Evolutionary conservation across 1,140 invertebrate genomes (phyloP), one percentile per base, ranked within the genome.

Genomic region (Rhizoglyphus robini): DNA sequence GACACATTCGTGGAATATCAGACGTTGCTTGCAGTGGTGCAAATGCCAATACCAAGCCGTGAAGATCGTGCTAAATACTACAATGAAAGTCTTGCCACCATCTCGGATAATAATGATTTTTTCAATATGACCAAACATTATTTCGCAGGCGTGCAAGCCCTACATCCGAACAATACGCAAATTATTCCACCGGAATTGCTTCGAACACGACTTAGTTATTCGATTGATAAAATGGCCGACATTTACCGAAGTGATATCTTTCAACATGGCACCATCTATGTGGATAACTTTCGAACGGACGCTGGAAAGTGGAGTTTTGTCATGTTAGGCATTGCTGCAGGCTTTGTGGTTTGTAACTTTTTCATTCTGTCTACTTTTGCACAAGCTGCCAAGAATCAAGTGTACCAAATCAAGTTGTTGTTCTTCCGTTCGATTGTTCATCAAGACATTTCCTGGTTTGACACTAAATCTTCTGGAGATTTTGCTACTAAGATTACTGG

Each of bases 401-500:
- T n/a, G n/a, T n/a, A n/a, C n/a, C n/a, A n/a, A n/a, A n/a, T n/a
- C 54, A 23, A 73, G 72, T 71, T 68, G 64, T 34, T 51, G 63
- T 78, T 77, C 68, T 77, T 77, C 65, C 66, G 71, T 32, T 75
- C 78, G 69, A 75, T 85, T 2, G 68, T 85, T 4, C 70, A 81
- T 30, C 83, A n/a, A n/a, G n/a, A n/a, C n/a, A n/a, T n/a, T n/a
- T n/a, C n/a, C n/a, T n/a, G n/a, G n/a, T n/a, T n/a, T n/a, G n/a
- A n/a, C n/a, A n/a, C n/a, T n/a, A n/a, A n/a, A n/a, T n/a, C n/a
- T n/a, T n/a, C n/a, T n/a, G 87, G 87, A 2, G 87, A 90, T 73
- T 82, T 93, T 41, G 86, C 87, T 30, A 84, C 83, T 30, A 83
- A 87, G 76, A 81, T 93, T 72, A 83, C 87, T 49, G 86, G 30